These are phyloP conservation scores for Bombylius major DNA, from an alignment of 2,888 invertebrate genomes.

Conservation along the genomic window DNA sequence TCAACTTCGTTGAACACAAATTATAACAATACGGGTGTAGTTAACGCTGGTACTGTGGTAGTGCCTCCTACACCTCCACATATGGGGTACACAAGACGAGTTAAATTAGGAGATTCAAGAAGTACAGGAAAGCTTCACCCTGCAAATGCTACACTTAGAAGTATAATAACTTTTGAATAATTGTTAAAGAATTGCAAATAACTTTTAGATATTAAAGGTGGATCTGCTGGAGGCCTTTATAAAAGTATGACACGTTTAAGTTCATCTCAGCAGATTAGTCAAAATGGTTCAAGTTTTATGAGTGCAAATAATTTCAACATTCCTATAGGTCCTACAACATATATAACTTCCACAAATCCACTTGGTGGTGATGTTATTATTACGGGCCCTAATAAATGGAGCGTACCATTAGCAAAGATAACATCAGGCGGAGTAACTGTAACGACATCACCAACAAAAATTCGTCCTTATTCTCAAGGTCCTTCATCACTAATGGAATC, in stretches of 20 bases:
- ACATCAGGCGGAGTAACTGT: constrained; percentile 49
- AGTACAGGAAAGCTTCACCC: constrained; percentile 63
- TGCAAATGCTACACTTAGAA: constrained; percentile 58
- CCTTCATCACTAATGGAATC: constrained; percentile 36
- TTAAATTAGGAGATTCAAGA: constrained; percentile 59
- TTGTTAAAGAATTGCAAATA: no score
- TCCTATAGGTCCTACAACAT: constrained; percentile 16
- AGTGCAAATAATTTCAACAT: constrained; percentile 17
- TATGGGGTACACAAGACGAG: constrained; percentile 43
- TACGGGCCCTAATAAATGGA: constrained; percentile 41
- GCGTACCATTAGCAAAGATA: constrained; percentile 38
- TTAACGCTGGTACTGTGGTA: background rate
- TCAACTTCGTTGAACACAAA: constrained; percentile 6
- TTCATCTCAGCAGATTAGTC: constrained; percentile 63
- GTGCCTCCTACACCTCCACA: constrained; percentile 30
- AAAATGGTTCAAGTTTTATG: constrained; percentile 36
- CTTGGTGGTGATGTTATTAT: constrained; percentile 40
- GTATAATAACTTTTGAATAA: constrained; percentile 42
- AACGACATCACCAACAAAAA: constrained; percentile 43
- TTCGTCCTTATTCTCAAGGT: constrained; percentile 43
- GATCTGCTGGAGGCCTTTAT: constrained; percentile 64
- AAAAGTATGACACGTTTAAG: constrained; percentile 73
- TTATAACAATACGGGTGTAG: constrained; percentile 1
- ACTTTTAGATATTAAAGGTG: constrained; percentile 22
- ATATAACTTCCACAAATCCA: constrained; percentile 35